These are phyloP conservation scores for Tipula confusa DNA, from an alignment of 2,888 invertebrate genomes.

Conservation along the genomic window DNA sequence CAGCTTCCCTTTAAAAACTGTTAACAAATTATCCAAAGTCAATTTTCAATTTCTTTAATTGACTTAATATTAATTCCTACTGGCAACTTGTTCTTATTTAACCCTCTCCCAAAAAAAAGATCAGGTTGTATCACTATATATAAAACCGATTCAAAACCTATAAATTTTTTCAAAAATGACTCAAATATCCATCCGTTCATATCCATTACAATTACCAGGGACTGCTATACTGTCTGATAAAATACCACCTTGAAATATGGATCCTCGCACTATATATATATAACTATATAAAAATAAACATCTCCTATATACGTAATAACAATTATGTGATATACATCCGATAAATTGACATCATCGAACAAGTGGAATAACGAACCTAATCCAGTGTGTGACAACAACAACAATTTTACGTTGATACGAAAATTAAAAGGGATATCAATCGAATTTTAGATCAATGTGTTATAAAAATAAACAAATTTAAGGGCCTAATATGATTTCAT, in stretches of 20 bases:
- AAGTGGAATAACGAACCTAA: neutral
- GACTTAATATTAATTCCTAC: too few relatives aligned
- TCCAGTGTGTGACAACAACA: neutral
- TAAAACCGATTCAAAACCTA: neutral
- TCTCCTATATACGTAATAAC: neutral
- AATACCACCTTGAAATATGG: neutral
- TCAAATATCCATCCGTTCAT: neutral
- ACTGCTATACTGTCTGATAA: neutral
- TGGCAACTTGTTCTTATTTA: too few relatives aligned
- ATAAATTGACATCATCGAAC: neutral
- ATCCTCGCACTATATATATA: neutral
- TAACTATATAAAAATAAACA: neutral
- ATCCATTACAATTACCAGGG: neutral
- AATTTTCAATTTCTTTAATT: too few relatives aligned
- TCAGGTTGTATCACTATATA: neutral
- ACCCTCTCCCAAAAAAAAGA: neutral
- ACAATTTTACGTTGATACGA: too few relatives aligned
- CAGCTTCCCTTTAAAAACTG: too few relatives aligned
- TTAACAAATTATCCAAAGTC: too few relatives aligned
- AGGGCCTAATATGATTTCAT: constrained; percentile 7
- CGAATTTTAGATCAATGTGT: neutral
- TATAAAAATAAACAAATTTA: constrained; percentile 26
- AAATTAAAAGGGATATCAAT: neutral
- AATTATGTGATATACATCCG: neutral
- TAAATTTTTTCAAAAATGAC: neutral